Percentiles rank a stretch among this genome's conserved stretches.
These are phyloP conservation scores for Argya squamiceps DNA, from an alignment of 2,797 vertebrate species.

Conservation along the genomic window DNA sequence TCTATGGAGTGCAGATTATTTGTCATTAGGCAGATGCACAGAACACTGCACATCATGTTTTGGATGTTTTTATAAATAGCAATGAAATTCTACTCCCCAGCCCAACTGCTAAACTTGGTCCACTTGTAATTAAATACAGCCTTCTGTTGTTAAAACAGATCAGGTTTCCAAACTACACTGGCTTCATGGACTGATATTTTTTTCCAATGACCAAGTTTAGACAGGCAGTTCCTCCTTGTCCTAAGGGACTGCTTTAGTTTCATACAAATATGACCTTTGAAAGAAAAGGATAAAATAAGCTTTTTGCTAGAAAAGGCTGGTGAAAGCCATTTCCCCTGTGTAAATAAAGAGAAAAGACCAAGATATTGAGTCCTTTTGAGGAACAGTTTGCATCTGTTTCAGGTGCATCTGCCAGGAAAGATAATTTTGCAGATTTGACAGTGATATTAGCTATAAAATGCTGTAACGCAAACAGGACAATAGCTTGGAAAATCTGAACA, in stretches of 20 bases:
- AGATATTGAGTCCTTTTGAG: background rate
- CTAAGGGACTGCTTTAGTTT: slow-evolving; percentile 16
- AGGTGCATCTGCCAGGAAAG: background rate
- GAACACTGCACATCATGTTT: background rate
- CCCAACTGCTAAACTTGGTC: background rate
- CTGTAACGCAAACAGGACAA: background rate
- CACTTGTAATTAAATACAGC: background rate
- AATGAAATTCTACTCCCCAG: background rate
- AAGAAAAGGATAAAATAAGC: slow-evolving; percentile 11
- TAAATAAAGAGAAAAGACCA: slow-evolving; percentile 5
- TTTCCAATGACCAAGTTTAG: background rate
- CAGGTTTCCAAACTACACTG: background rate
- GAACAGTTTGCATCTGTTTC: background rate
- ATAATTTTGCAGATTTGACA: background rate
- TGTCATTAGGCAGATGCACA: accelerated
- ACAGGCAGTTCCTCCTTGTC: background rate
- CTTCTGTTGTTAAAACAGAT: background rate
- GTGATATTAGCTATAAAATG: background rate
- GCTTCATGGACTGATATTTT: background rate
- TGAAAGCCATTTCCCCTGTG: background rate
- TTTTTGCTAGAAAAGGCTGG: background rate
- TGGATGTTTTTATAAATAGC: background rate
- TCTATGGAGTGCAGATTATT: background rate
- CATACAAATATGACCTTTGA: background rate
- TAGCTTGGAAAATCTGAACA: background rate